phyloP scores from a whole-genome alignment of 2,888 invertebrate species.

The Euzophera pinguis region DNA sequence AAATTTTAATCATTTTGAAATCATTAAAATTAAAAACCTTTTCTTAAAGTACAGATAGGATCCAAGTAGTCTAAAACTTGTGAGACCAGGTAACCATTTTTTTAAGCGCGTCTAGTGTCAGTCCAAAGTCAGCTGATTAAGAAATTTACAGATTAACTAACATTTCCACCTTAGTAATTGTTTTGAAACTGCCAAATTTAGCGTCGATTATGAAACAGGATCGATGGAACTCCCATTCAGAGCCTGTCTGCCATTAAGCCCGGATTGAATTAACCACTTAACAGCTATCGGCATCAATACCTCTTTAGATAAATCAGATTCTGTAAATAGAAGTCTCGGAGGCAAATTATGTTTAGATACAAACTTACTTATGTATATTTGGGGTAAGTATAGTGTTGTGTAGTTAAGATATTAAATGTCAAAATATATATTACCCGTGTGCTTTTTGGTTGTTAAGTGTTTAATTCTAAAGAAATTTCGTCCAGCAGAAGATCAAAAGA shows the following conservation, averaged over 20 bases:
- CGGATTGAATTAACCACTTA: conserved; percentile 15
- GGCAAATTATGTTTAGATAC: not conserved
- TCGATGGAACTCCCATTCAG: not conserved
- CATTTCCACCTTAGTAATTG: not conserved
- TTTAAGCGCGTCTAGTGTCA: too few species aligned
- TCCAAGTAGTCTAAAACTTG: too few species aligned
- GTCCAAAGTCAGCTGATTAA: too few species aligned
- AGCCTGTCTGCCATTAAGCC: conserved; percentile 11
- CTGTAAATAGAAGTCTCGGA: conserved; percentile 2
- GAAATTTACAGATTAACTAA: not conserved
- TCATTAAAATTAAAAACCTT: too few species aligned
- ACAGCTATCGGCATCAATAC: conserved; percentile 15
- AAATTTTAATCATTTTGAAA: too few species aligned
- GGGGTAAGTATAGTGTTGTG: not conserved
- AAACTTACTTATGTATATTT: not conserved
- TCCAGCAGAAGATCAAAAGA: too few species aligned
- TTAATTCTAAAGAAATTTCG: too few species aligned
- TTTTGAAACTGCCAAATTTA: conserved; percentile 1
- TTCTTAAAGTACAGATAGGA: too few species aligned
- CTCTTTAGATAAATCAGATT: conserved; percentile 16
- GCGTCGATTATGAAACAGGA: not conserved
- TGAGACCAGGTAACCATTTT: too few species aligned
- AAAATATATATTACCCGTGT: too few species aligned
- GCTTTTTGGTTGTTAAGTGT: too few species aligned
- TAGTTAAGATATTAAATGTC: too few species aligned